phyloP scores from a whole-genome alignment of 2,888 invertebrate species.

The Drosophila mettleri region DNA sequence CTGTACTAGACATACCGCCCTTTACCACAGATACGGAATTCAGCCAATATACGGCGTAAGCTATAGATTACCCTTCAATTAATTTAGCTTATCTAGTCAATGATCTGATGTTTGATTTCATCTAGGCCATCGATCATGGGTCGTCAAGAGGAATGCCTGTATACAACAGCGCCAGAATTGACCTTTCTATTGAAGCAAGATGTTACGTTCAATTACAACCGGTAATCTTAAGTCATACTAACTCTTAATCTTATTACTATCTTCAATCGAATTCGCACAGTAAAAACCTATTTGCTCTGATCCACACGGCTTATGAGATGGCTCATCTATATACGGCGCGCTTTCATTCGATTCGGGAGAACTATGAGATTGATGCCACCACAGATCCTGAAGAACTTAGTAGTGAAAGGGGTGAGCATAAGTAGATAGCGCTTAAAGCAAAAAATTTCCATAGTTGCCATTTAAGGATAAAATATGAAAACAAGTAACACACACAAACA shows the following conservation, averaged over 20 bases:
- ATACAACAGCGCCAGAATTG: conserved; percentile 90
- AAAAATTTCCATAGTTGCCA: not conserved
- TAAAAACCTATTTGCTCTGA: conserved; percentile 86
- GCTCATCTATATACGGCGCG: conserved; percentile 88
- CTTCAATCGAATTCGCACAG: conserved; percentile 41
- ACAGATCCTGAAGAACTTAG: conserved; percentile 88
- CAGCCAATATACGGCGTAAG: conserved; percentile 89
- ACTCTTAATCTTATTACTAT: too few relatives aligned
- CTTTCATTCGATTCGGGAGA: conserved; percentile 88
- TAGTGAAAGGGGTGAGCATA: conserved; percentile 86
- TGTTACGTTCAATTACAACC: conserved; percentile 72
- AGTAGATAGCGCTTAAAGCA: not conserved
- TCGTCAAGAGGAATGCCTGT: conserved; percentile 91
- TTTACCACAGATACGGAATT: conserved; percentile 90
- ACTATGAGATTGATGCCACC: conserved; percentile 89
- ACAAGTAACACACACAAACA: too few relatives aligned
- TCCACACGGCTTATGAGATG: conserved; percentile 88
- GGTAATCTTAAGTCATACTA: conserved; percentile 55
- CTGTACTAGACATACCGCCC: conserved; percentile 89
- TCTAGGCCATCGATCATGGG: conserved; percentile 92
- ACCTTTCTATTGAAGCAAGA: conserved; percentile 90
- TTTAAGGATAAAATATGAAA: not conserved
- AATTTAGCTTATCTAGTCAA: too few relatives aligned
- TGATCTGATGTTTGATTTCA: not conserved
- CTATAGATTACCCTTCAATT: not conserved